Percentiles rank a stretch among this genome's conserved stretches.
Evolutionary conservation across 2,888 invertebrate genomes (phyloP).

Genomic region (Spodoptera picta): DNA sequence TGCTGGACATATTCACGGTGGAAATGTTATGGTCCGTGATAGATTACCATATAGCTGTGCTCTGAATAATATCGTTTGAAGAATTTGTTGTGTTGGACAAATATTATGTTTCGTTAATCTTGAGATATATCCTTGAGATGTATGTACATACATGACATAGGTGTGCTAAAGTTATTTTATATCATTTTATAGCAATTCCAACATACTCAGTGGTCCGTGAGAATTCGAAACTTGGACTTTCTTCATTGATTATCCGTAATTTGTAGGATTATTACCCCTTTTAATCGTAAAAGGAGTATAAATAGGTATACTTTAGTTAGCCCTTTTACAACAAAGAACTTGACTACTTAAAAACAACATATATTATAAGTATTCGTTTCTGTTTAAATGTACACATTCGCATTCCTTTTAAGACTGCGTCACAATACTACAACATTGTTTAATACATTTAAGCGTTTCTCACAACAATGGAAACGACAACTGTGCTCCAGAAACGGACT

Average conservation of each 20-base stretch:
- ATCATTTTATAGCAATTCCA: too few relatives aligned
- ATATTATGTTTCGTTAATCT: too few relatives aligned
- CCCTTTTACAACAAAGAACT: slow-evolving; percentile 26
- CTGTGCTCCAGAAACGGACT: slow-evolving; percentile 61
- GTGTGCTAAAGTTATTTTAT: too few relatives aligned
- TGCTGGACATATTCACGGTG: slow-evolving; percentile 16
- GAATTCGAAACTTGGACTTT: background rate
- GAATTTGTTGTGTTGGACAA: too few relatives aligned
- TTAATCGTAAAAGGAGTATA: slow-evolving; percentile 13
- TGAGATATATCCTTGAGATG: too few relatives aligned
- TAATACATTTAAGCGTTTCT: slow-evolving; percentile 49
- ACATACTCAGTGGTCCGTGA: too few relatives aligned
- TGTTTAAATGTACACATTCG: slow-evolving; percentile 21
- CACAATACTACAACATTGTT: slow-evolving; percentile 44
- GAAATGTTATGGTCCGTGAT: slow-evolving; percentile 1
- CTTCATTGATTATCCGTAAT: background rate
- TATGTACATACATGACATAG: too few relatives aligned
- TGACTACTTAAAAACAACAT: slow-evolving; percentile 11
- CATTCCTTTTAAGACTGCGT: slow-evolving; percentile 45
- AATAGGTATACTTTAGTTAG: slow-evolving; percentile 16
- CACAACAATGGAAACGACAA: slow-evolving; percentile 54
- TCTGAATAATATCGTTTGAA: background rate
- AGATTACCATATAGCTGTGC: slow-evolving; percentile 8
- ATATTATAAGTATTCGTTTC: slow-evolving; percentile 4
- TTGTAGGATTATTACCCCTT: slow-evolving; percentile 1